Base-by-base conservation (phyloP, 1,140 invertebrate genomes). In the Pogonognathellus flavescens region DNA sequence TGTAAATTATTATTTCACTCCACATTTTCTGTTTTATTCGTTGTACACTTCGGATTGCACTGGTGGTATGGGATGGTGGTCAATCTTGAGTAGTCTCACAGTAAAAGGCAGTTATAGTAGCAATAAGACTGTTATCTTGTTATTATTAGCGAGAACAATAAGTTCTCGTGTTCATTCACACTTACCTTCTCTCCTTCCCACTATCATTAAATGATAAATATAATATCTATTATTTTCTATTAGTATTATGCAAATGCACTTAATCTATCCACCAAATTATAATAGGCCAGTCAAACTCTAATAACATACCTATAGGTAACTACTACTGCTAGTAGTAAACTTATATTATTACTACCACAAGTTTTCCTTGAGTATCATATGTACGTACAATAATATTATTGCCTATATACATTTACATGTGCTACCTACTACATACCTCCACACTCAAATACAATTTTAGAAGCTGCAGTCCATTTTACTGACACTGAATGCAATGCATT, bases 181-280 rank as follows among this genome's bases (percentile, higher is more conserved):
- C 70, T 76, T 76, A 50, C 70, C 70, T 41, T 41, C 41, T 76
- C 70, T 7, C 70, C 70, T 76, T 25, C 70, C 70, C 70, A 76
- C 70, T 76, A 76, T 76, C 70, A 76, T 76, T 76, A 76, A 76
- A 76, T 76, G 70, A 76, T 76, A 76, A 76, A 50, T 31, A 49
- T 72, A 72, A 76, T 76, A 76, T 76, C 70, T 76, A 18, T 76
- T 25, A 76, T 76, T 76, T 76, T 76, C 70, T 76, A 76, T 76
- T 76, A 50, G 41, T 50, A 16, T 50, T 50, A 50, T 76, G 70
- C 70, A 76, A 76, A 76, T 76, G 31, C 70, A 76, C n/a, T 49
- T n/a, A 50, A 49, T 50, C 16, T n/a, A 62, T 62, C 13, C 70
- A 50, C 25, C 16, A 49, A 18, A 76, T 50, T 25, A 76, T 18